Evolutionary conservation across 2,113 vertebrate species (phyloP), one percentile per base, ranked within the genome.

Genomic region (Prolemur simus): DNA sequence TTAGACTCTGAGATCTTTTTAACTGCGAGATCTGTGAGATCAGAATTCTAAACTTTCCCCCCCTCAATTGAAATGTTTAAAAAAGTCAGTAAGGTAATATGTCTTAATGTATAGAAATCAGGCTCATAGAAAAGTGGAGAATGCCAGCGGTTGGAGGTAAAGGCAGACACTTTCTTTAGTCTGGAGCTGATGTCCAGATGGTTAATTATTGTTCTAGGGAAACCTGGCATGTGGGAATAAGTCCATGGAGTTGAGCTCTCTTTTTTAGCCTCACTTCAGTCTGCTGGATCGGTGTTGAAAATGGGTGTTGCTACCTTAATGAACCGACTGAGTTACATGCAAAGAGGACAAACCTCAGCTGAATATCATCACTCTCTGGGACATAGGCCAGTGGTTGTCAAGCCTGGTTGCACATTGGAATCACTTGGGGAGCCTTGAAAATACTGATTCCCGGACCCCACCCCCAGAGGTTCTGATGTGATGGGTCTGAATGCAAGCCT

Each of bases 1-100:
- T 91, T 82, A 52, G 10, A 39, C 54, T 95, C 77, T 74, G 92
- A 92, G 91, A 76, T 87, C 93, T 92, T 49, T 82, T 80, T 71
- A 47, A 84, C 21, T 25, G 27, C 8, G 10, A 77, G 37, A 69
- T 90, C 37, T 25, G 27, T 8, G 10, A 77, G 37, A 69, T 90
- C 37, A 85, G 54, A 86, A 63, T 49, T 71, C 8, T 45, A 15
- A 37, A 39, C 37, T 81, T 23, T n/a, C 29, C 42, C 20, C 23
- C 39, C 56, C 37, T 54, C 5, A 6, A 32, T 10, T 83, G 25
- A 78, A 64, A 47, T 52, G 42, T 47, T 73, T 80, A 17, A 87
- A 47, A 84, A 88, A 63, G n/a, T 45, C 47, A 12, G 27, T 77
- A 85, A 60, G 29, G 15, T 23, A 54, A 8, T 42, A 11, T 82